Evolutionary conservation across 1,140 invertebrate genomes (phyloP), one percentile per base, ranked within the genome.

Genomic region (Zaprionus tsacasi): DNA sequence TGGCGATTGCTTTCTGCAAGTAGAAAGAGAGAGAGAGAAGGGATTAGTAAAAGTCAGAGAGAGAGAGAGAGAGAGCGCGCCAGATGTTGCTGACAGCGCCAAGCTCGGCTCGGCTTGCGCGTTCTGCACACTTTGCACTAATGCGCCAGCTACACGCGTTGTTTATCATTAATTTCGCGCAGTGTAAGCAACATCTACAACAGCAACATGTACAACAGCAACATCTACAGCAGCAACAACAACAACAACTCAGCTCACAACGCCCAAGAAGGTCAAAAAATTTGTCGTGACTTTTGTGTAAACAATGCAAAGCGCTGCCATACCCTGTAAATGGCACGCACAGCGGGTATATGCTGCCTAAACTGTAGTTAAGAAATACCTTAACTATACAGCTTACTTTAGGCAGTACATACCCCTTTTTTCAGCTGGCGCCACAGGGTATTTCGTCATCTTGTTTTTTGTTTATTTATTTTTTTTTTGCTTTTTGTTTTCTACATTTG

Each of bases 121-220:
- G 7, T 8, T 35, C 33, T 35, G 33, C 33, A 35, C 30, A 7
- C 30, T 33, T 33, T 33, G 21, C 21, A 21, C 1, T 21, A 1
- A 7, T 35, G 7, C 7, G 7, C 6, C 4, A 7, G 4, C 33
- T 35, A 10, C 33, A 8, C 10, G 33, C 10, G 76, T 79, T 87
- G 82, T 82, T 87, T 82, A 72, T 79, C 79, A 82, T 86, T 78
- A 78, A 82, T 86, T 79, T 57, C 57, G 21, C 45, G 56, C 57
- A 33, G 38, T 50, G 58, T 66, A 52, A 65, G 27, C 60, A 63
- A 43, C 65, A 61, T 48, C 74, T 67, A 35, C 38, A 70, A 30
- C 15, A 43, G 10, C 38, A n/a, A 58, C 4, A 59, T 3, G 25
- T 65, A 11, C 61, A 71, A 35, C 43, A 61, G 45, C 65, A 66